A percentile compares a stretch with the other conserved stretches of the same genome.
Evolutionary conservation across 2,797 vertebrate species (phyloP).

Genomic region (Spea hammondii): DNA sequence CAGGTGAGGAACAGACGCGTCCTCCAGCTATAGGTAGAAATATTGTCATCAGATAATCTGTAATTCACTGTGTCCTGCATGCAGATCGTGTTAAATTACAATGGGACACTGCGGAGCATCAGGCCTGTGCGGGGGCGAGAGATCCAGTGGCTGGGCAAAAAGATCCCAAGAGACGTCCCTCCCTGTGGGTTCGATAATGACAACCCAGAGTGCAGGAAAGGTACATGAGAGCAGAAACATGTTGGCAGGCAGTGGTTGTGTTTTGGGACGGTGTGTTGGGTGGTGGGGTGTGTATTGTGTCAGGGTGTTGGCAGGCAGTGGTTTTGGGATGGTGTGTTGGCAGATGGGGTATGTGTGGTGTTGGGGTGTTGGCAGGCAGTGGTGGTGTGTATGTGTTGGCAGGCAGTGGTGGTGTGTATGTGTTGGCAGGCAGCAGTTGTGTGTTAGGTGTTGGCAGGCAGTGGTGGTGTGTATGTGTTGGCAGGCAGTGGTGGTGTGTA

Average conservation of each 20-base stretch:
- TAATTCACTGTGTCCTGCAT: neutral
- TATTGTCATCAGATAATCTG: neutral
- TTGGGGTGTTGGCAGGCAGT: neutral
- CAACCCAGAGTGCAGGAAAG: conserved; percentile 73
- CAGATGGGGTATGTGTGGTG: no score
- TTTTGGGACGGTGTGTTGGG: neutral
- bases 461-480: no score
- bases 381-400: neutral
- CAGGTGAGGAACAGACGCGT: conserved; percentile 67
- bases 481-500: no score
- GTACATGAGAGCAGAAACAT: conserved; percentile 52
- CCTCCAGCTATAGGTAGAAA: neutral
- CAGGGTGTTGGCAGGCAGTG: neutral
- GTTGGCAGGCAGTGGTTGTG: no score
- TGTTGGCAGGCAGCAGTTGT: neutral
- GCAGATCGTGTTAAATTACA: conserved; percentile 80
- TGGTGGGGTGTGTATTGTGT: neutral
- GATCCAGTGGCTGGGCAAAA: conserved; percentile 77
- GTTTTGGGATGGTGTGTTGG: neutral
- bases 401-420: neutral
- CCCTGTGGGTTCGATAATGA: conserved; percentile 83
- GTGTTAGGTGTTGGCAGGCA: no score
- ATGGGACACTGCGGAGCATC: conserved; percentile 78
- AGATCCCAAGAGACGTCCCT: conserved; percentile 75
- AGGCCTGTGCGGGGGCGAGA: conserved; percentile 61